Conservation (phyloP, 1,140 invertebrate species). For the Heliconius himera region DNA sequence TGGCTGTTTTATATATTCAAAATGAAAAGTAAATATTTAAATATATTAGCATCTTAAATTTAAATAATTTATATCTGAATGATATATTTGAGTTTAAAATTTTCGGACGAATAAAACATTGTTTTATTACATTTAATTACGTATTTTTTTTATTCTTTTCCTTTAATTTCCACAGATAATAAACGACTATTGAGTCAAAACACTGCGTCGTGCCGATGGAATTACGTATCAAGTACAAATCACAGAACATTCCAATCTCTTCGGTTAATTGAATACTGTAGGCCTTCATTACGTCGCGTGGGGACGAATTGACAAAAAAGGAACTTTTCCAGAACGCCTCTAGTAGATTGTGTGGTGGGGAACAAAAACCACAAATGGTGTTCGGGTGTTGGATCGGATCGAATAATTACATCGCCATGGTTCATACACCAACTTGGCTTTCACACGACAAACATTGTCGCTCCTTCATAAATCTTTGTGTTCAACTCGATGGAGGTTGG, state of each 20-base stretch:
- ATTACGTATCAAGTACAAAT: constrained; percentile 66
- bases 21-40: background rate
- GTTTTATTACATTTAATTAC: background rate
- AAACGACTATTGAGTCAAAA: background rate
- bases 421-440: constrained; percentile 57
- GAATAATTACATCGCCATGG: constrained; percentile 61
- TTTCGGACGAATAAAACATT: background rate
- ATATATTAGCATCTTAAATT: background rate
- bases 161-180: background rate
- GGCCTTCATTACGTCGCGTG: constrained; percentile 66
- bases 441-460: constrained; percentile 54
- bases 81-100: too few relatives aligned
- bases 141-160: background rate
- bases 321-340: constrained; percentile 65
- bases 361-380: constrained; percentile 73
- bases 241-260: constrained; percentile 74
- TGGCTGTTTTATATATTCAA: background rate
- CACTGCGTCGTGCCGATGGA: constrained; percentile 52
- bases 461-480: constrained; percentile 60
- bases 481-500: constrained; percentile 36
- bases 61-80: background rate
- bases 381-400: constrained; percentile 59
- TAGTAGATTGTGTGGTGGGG: constrained; percentile 46
- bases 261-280: constrained; percentile 75
- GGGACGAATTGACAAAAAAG: constrained; percentile 61